Percentiles rank a stretch among this genome's conserved stretches.
These are phyloP conservation scores for Chironomus riparius DNA, from an alignment of 2,888 invertebrate species.

Conservation along the genomic window DNA sequence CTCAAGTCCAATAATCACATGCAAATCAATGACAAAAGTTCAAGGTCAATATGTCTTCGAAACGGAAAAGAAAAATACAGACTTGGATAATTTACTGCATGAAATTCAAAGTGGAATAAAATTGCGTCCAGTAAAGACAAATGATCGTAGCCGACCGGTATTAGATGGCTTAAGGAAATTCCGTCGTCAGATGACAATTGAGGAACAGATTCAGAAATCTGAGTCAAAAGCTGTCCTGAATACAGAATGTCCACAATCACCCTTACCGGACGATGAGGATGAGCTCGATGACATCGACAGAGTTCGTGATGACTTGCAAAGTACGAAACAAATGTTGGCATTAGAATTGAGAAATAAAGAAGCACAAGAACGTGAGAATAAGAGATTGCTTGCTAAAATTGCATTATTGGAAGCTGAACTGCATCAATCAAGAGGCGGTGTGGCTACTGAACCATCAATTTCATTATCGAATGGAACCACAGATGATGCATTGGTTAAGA, in stretches of 20 bases:
- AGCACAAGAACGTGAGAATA: slow-evolving; percentile 75
- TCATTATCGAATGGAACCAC: slow-evolving; percentile 38
- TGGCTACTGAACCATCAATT: slow-evolving; percentile 44
- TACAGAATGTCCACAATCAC: slow-evolving; percentile 39
- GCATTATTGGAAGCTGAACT: slow-evolving; percentile 73
- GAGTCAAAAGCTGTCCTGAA: slow-evolving; percentile 56
- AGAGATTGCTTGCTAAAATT: slow-evolving; percentile 67
- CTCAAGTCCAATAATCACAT: slow-evolving; percentile 52
- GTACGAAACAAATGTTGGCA: slow-evolving; percentile 83
- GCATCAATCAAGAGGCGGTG: slow-evolving; percentile 47
- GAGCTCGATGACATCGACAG: slow-evolving; percentile 88
- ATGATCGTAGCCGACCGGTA: slow-evolving; percentile 79
- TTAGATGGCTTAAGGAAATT: slow-evolving; percentile 78
- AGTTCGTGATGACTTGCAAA: slow-evolving; percentile 81
- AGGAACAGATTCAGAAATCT: slow-evolving; percentile 78
- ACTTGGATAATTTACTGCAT: slow-evolving; percentile 63
- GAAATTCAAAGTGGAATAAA: slow-evolving; percentile 71
- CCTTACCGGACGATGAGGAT: slow-evolving; percentile 61
- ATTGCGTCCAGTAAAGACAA: slow-evolving; percentile 66
- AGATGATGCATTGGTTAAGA: slow-evolving; percentile 57
- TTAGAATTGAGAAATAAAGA: slow-evolving; percentile 79
- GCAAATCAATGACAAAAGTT: slow-evolving; percentile 54
- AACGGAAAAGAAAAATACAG: slow-evolving; percentile 71
- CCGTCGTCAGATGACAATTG: slow-evolving; percentile 80
- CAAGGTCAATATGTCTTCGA: slow-evolving; percentile 77